Conservation (phyloP, 2,113 vertebrate species). For the Haemorhous mexicanus region DNA sequence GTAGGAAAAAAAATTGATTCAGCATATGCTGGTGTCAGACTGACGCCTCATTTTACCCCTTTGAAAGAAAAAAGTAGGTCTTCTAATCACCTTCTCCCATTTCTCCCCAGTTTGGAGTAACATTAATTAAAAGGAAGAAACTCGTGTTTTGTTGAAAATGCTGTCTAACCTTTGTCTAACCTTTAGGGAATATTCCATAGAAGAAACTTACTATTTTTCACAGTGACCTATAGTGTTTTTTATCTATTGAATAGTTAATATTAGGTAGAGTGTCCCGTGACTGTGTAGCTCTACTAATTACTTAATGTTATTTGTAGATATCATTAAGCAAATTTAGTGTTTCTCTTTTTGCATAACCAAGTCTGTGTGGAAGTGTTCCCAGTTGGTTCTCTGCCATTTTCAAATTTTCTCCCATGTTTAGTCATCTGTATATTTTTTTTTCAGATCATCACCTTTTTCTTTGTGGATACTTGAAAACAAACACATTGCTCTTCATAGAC, state of each 20-base stretch:
- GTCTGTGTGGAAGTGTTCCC: not conserved
- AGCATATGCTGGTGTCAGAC: not conserved
- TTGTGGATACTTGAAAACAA: not conserved
- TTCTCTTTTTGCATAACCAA: not conserved
- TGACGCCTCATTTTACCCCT: not conserved
- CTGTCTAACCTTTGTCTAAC: not conserved
- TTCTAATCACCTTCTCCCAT: not conserved
- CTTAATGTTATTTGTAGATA: not conserved
- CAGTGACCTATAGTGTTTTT: not conserved
- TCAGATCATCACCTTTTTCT: not conserved
- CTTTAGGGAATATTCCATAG: not conserved
- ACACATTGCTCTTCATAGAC: not conserved
- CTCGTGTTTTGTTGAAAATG: not conserved
- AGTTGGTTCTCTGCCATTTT: not conserved
- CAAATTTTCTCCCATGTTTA: not conserved
- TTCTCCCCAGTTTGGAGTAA: not conserved
- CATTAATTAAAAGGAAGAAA: not conserved
- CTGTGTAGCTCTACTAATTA: not conserved
- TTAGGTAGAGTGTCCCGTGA: not conserved
- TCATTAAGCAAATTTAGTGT: not conserved
- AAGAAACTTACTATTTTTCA: not conserved
- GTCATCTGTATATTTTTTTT: not conserved
- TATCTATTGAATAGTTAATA: not conserved
- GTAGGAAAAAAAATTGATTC: not conserved
- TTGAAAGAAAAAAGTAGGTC: not conserved